phyloP scores from a whole-genome alignment of 2,888 invertebrate genomes.

The Endotricha flammealis region DNA sequence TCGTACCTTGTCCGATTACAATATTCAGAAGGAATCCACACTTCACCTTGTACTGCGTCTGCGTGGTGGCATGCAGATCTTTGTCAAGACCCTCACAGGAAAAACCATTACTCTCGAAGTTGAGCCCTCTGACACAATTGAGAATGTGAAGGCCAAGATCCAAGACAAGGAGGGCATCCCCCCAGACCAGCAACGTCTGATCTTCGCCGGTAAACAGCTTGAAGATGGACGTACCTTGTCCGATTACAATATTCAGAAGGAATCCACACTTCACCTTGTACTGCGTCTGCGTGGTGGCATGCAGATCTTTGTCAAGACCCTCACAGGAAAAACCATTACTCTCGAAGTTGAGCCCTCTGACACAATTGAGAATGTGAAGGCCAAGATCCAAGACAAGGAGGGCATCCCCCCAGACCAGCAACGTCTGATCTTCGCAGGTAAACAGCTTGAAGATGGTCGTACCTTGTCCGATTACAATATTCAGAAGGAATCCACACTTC shows the following conservation, averaged over 20 bases:
- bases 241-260: slow-evolving; percentile 55
- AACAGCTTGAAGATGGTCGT: slow-evolving; percentile 58
- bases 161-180: slow-evolving; percentile 60
- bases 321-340: slow-evolving; percentile 53
- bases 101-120: slow-evolving; percentile 54
- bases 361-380: slow-evolving; percentile 57
- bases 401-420: slow-evolving; percentile 58
- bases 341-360: slow-evolving; percentile 50
- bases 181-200: slow-evolving; percentile 54
- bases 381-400: slow-evolving; percentile 55
- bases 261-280: slow-evolving; percentile 47
- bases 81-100: slow-evolving; percentile 51
- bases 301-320: slow-evolving; percentile 58
- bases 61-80: slow-evolving; percentile 57
- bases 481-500: slow-evolving; percentile 58
- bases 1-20: slow-evolving; percentile 50
- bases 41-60: slow-evolving; percentile 49
- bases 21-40: slow-evolving; percentile 55
- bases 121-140: slow-evolving; percentile 56
- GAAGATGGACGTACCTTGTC: slow-evolving; percentile 53
- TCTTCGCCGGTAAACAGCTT: slow-evolving; percentile 52
- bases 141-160: slow-evolving; percentile 61
- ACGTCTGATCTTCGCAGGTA: slow-evolving; percentile 51
- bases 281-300: slow-evolving; percentile 54
- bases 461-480: slow-evolving; percentile 60